These are phyloP conservation scores for Phymanthus crucifer DNA, from an alignment of 92 coral and sea anemone genomes.

Conservation along the genomic window DNA sequence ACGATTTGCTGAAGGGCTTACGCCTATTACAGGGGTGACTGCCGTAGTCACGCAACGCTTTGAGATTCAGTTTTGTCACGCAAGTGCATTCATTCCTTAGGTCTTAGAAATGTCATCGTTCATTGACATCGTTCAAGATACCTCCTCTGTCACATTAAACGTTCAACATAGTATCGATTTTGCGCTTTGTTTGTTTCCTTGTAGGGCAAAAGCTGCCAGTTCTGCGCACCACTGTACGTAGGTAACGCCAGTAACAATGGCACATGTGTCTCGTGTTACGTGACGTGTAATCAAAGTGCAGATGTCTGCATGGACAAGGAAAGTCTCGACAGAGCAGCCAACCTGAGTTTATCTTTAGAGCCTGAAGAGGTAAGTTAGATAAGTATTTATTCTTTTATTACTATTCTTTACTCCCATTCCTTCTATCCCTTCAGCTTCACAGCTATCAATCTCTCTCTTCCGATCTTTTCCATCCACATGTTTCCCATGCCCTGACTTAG, in stretches of 20 bases:
- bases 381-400: too few species aligned
- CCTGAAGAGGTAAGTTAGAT: slow-evolving; percentile 38
- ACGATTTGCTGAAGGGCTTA: too few species aligned
- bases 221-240: slow-evolving; percentile 83
- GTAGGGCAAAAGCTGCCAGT: slow-evolving; percentile 83
- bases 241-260: slow-evolving; percentile 83
- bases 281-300: slow-evolving; percentile 70
- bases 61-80: not conserved
- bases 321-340: slow-evolving; percentile 33
- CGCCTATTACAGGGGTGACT: too few species aligned
- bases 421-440: not conserved
- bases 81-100: not conserved
- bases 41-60: not conserved
- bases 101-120: not conserved
- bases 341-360: slow-evolving; percentile 47
- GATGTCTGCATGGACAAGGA: slow-evolving; percentile 67
- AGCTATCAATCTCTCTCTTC: not conserved
- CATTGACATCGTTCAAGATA: too few species aligned
- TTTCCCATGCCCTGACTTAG: not conserved
- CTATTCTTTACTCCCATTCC: not conserved
- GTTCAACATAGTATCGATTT: not conserved
- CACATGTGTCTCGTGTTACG: slow-evolving; percentile 70
- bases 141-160: not conserved
- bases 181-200: not conserved
- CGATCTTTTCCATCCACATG: not conserved